Base-by-base conservation (phyloP, 2,888 invertebrate species). In the Doris montereyensis region DNA sequence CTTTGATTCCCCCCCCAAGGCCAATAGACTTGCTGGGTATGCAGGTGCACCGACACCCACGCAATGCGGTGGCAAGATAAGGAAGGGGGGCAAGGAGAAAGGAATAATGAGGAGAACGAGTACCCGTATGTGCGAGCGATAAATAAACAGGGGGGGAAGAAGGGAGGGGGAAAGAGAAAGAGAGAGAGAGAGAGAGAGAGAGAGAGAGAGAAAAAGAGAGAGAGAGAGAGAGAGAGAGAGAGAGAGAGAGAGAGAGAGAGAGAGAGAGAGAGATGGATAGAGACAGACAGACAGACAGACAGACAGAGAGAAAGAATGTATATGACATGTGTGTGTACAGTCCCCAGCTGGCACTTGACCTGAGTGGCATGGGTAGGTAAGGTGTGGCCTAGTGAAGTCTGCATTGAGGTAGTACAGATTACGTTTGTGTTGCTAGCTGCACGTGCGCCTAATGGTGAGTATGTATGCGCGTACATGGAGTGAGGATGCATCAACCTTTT, bases 241-340 rank as follows among this genome's bases (percentile, higher is more conserved):
- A 30, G 24, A 60, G 24, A 21, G 65, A 65, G 35, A 35, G 65
- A 67, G 68, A 68, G 76, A 41, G 52, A 68, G 77, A 77, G 70
- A 77, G 70, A 77, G 77, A 77, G 77, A 70, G 70, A 70, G 34
- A 32, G 70, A 70, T 30, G 32, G 70, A 70, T 30, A 70, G 32
- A 70, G 70, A 71, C 10, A 71, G 71, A 71, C 26, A 71, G 24
- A 41, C 35, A 41, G 34, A 41, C 35, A 71, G 71, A 71, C 5
- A 35, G 41, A 71, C 32, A 5, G 21, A 70, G 32, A 70, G 10
- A 68, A 10, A 68, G 5, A 10, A 68, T n/a, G n/a, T n/a, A n/a
- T n/a, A n/a, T n/a, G n/a, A n/a, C n/a, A n/a, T n/a, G n/a, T n/a
- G n/a, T n/a, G n/a, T n/a, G n/a, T n/a, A n/a, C n/a, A n/a, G n/a